Base-by-base conservation (phyloP, 2,888 invertebrate species). In the Cheilosia grossa region DNA sequence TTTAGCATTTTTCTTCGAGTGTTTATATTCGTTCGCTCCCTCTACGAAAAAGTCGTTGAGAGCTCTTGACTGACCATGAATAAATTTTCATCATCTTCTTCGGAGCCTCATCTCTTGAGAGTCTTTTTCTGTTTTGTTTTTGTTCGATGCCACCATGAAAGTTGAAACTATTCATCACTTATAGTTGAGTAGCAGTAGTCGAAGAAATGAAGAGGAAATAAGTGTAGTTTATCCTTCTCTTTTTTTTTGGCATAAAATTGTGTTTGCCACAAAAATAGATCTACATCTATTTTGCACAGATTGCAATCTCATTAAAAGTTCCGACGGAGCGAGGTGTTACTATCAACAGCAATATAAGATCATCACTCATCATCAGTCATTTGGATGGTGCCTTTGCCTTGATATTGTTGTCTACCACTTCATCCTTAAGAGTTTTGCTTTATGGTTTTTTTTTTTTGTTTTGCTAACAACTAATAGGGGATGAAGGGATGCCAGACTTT, bases 321-420 rank as follows among this genome's bases (percentile, higher is more conserved):
- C 33, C 37, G 3, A 33, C 6, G 58, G 10, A 51, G 49, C 30
- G 30, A 63, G 69, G 53, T 53, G 53, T 33, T 10, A 51, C 54
- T 59, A 66, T 72, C 53, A 53, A 44, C 27, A 54, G 42, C 51
- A 61, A 82, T 82, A 82, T 82, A 73, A 61, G 78, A 82, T 73
- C 82, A 82, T 82, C 78, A 79, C 44, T 82, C 82, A 82, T 82
- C 82, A 82, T 82, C 79, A 79, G 78, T 82, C 82, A 82, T 82
- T 82, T 67, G 78, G 73, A 78, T 78, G 73, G 30, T 30, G 30
- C 30, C 30, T 37, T 72, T 66, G 70, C 59, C 63, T 47, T 54
- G 54, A 64, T 54, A 64, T 78, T 82, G 66, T 67, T 73, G 54
- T 79, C 66, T 82, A 61, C 53, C 81, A 82, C 78, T 82, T 82